Conservation (phyloP, 1,140 invertebrate species). For the Drosophila asahinai region DNA sequence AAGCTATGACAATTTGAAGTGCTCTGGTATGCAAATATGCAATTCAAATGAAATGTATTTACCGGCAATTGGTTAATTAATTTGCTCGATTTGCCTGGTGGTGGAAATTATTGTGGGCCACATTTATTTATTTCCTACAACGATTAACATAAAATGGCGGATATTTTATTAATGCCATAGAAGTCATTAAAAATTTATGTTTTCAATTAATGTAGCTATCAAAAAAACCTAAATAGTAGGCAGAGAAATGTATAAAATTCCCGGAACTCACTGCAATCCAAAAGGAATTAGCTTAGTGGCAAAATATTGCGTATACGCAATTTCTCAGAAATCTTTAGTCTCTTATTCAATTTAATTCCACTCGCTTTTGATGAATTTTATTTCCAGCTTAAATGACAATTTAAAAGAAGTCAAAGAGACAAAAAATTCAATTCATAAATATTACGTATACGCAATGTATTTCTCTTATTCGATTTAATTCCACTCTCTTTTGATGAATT, state of each 20-base stretch:
- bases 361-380: background rate
- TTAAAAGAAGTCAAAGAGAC: constrained; percentile 8
- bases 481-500: background rate
- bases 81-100: background rate
- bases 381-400: background rate
- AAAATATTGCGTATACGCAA: constrained; percentile 23
- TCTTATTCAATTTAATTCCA: background rate
- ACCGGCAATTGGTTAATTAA: constrained; percentile 16
- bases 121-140: too few relatives aligned
- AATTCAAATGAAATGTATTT: constrained; percentile 1
- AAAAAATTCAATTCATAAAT: background rate
- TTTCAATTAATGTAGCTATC: background rate
- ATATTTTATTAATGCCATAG: background rate
- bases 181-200: background rate
- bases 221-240: background rate
- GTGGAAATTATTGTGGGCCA: background rate
- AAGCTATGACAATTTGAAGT: background rate
- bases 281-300: background rate
- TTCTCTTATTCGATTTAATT: background rate
- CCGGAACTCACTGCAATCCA: background rate
- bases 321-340: background rate
- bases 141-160: too few relatives aligned
- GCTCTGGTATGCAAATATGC: background rate
- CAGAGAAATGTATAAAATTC: background rate
- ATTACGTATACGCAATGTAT: constrained; percentile 19